Percentiles rank a stretch among this genome's conserved stretches.
Conservation (phyloP, 2,888 invertebrate genomes). For the Sinhomidia bicolor region DNA sequence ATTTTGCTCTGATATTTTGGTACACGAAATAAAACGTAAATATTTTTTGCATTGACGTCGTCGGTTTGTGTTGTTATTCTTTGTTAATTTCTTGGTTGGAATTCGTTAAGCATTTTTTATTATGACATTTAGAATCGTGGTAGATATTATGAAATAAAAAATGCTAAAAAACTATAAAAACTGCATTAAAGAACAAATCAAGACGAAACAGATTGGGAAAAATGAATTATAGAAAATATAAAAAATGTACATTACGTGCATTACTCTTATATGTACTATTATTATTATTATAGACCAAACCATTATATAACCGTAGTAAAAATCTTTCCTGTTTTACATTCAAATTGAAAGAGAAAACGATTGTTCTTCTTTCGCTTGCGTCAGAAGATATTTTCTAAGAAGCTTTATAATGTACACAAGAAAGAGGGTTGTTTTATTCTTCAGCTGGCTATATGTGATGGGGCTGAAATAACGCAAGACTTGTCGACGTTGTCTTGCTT, state of each 20-base stretch:
- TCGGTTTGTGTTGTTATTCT: too few species aligned
- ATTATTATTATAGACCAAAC: too few species aligned
- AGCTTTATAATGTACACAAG: neutral
- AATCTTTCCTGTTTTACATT: constrained; percentile 1
- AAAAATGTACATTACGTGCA: neutral
- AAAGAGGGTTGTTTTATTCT: constrained; percentile 4
- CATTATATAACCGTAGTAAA: neutral
- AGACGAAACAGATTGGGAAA: neutral
- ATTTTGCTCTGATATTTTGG: too few species aligned
- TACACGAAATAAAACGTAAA: too few species aligned
- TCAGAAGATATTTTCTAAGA: neutral
- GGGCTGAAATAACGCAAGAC: constrained; percentile 9
- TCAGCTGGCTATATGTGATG: neutral
- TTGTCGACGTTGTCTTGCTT: constrained; percentile 15
- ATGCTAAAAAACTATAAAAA: neutral
- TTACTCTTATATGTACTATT: neutral
- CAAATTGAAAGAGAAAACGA: constrained; percentile 18
- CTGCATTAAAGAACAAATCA: neutral
- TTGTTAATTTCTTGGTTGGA: too few species aligned
- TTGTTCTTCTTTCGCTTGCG: neutral
- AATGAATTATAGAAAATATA: neutral
- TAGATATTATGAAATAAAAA: too few species aligned
- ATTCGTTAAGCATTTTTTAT: too few species aligned
- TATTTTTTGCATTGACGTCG: too few species aligned
- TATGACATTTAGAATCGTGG: too few species aligned